These are phyloP conservation scores for Callocephalon fimbriatum DNA, from an alignment of 2,113 vertebrate species.

Conservation along the genomic window DNA sequence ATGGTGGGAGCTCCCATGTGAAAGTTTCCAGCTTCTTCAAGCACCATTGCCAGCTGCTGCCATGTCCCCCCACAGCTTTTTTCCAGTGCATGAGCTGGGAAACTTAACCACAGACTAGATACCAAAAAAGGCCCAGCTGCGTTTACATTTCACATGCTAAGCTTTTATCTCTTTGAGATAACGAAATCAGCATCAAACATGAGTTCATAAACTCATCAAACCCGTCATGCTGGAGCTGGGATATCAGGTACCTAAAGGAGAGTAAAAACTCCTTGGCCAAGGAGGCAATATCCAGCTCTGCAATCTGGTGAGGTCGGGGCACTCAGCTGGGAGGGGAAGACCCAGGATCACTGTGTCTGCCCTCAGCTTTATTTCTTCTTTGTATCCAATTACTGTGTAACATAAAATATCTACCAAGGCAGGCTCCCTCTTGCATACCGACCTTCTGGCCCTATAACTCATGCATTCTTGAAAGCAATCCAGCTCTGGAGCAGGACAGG, in stretches of 20 bases:
- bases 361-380: slow-evolving; percentile 29
- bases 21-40: neutral
- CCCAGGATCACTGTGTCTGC: neutral
- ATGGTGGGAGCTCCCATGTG: neutral
- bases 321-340: neutral
- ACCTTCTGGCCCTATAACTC: slow-evolving; percentile 1
- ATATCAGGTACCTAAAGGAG: neutral
- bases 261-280: neutral
- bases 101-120: neutral
- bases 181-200: neutral
- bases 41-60: neutral
- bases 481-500: neutral
- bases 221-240: neutral
- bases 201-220: neutral
- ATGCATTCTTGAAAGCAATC: neutral
- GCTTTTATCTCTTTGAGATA: neutral
- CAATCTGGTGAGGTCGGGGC: neutral
- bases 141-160: neutral
- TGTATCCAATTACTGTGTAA: slow-evolving; percentile 25
- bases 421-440: neutral
- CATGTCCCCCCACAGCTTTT: neutral
- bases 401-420: slow-evolving; percentile 17
- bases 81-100: neutral
- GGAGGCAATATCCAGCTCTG: neutral
- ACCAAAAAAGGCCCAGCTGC: neutral